Evolutionary conservation across 1,140 invertebrate species (phyloP).

Genomic region (Streblospio benedicti): DNA sequence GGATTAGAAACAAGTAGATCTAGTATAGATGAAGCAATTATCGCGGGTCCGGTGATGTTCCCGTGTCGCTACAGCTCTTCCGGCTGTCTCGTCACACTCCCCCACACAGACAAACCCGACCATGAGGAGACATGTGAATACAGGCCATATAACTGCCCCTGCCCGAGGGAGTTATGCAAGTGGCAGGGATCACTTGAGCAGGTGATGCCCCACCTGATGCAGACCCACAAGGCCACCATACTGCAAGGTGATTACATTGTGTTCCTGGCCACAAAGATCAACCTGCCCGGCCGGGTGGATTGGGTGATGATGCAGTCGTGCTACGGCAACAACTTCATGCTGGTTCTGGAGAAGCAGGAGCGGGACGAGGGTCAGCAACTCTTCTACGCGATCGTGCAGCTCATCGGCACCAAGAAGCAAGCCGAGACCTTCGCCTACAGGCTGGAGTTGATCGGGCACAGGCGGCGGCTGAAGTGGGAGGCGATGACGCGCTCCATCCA

Average conservation of each 20-base stretch:
- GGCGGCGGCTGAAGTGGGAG: slow-evolving; percentile 93
- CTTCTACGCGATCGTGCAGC: slow-evolving; percentile 97
- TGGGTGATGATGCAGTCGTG: slow-evolving; percentile 99
- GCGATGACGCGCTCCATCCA: slow-evolving; percentile 96
- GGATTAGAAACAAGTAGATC: no score
- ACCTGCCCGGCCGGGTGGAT: slow-evolving; percentile 95
- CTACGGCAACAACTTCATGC: slow-evolving; percentile 97
- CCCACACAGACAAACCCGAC: slow-evolving; percentile 92
- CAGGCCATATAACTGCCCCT: slow-evolving; percentile 82
- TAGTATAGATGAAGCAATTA: no score
- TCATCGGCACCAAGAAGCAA: slow-evolving; percentile 96
- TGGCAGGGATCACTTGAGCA: slow-evolving; percentile 95
- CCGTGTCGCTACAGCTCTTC: slow-evolving; percentile 95
- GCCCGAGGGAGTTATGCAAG: slow-evolving; percentile 95
- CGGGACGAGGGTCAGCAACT: neutral
- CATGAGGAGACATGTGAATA: slow-evolving; percentile 98
- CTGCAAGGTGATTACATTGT: slow-evolving; percentile 95
- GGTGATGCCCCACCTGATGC: slow-evolving; percentile 95
- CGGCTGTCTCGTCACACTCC: slow-evolving; percentile 86
- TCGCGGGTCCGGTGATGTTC: slow-evolving; percentile 94
- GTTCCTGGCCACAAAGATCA: slow-evolving; percentile 97
- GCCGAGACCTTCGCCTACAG: slow-evolving; percentile 98
- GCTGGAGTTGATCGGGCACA: slow-evolving; percentile 88
- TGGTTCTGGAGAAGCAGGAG: slow-evolving; percentile 72
- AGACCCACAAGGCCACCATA: slow-evolving; percentile 97